phyloP scores from a whole-genome alignment of 2,797 vertebrate genomes.

The Darevskia mixta region DNA sequence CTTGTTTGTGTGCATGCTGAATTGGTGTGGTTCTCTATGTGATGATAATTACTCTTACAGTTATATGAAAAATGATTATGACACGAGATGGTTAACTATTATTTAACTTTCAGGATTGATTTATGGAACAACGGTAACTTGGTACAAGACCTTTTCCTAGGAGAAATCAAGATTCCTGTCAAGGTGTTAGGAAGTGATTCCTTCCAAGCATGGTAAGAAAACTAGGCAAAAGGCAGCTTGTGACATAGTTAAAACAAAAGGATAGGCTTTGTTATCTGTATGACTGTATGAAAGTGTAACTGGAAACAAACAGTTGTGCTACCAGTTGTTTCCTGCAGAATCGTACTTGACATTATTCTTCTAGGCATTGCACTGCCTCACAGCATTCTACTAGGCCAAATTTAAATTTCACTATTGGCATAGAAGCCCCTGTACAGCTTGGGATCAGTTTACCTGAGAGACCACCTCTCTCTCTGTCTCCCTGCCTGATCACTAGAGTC shows the following conservation, averaged over 20 bases:
- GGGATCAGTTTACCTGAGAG: too few species aligned
- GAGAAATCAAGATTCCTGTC: constrained; percentile 93
- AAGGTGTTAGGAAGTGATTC: constrained; percentile 90
- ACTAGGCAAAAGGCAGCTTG: constrained; percentile 35
- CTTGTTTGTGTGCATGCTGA: constrained; percentile 77
- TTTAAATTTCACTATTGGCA: too few species aligned
- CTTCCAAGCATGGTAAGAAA: constrained; percentile 92
- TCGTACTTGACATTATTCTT: background rate
- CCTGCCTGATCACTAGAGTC: too few species aligned
- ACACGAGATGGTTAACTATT: constrained; percentile 36
- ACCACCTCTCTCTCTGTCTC: too few species aligned
- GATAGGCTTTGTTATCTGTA: constrained; percentile 9
- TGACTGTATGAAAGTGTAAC: background rate
- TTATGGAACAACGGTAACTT: constrained; percentile 98
- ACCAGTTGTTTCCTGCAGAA: background rate
- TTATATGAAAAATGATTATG: background rate
- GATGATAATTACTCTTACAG: constrained; percentile 33
- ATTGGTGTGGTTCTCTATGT: constrained; percentile 62
- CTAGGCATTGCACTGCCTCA: too few species aligned
- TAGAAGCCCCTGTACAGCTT: too few species aligned
- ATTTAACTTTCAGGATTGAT: constrained; percentile 89
- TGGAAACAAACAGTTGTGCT: background rate
- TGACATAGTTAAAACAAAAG: constrained; percentile 1
- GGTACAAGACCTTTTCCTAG: constrained; percentile 94
- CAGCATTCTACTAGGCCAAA: too few species aligned